These are phyloP conservation scores for Dasyurus viverrinus DNA, from an alignment of 2,113 vertebrate genomes.

Conservation along the genomic window DNA sequence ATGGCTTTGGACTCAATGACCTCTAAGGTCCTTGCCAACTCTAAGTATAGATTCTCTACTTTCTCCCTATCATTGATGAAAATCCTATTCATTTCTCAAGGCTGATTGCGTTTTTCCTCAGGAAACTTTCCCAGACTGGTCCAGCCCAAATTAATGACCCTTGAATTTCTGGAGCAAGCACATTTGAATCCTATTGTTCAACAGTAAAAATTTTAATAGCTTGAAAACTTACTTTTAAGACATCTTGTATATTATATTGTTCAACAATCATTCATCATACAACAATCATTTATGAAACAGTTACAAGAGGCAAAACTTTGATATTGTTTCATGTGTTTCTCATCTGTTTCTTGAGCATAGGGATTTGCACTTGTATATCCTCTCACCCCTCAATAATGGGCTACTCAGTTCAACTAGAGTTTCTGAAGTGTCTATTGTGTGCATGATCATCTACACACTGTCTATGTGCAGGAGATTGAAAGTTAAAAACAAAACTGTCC, in stretches of 20 bases:
- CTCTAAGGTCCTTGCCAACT: not conserved
- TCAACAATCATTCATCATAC: not conserved
- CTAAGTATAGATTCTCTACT: not conserved
- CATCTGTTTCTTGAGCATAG: not conserved
- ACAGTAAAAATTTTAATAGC: not conserved
- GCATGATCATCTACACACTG: not conserved
- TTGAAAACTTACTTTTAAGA: not conserved
- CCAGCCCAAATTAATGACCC: not conserved
- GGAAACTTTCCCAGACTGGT: not conserved
- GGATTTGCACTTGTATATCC: not conserved
- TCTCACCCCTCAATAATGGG: not conserved
- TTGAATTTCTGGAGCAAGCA: not conserved
- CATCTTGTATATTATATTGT: not conserved
- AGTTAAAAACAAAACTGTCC: not conserved
- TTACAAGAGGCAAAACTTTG: not conserved
- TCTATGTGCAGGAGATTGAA: not conserved
- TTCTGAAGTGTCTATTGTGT: not conserved
- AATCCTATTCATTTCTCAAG: not conserved
- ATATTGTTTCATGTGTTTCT: not conserved
- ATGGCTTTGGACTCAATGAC: not conserved
- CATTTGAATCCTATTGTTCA: not conserved
- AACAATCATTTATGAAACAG: not conserved
- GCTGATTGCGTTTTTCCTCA: not conserved
- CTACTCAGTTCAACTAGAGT: not conserved
- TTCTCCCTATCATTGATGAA: not conserved